These are phyloP conservation scores for Plectrocnemia conspersa DNA, from an alignment of 1,140 invertebrate genomes.

Conservation along the genomic window DNA sequence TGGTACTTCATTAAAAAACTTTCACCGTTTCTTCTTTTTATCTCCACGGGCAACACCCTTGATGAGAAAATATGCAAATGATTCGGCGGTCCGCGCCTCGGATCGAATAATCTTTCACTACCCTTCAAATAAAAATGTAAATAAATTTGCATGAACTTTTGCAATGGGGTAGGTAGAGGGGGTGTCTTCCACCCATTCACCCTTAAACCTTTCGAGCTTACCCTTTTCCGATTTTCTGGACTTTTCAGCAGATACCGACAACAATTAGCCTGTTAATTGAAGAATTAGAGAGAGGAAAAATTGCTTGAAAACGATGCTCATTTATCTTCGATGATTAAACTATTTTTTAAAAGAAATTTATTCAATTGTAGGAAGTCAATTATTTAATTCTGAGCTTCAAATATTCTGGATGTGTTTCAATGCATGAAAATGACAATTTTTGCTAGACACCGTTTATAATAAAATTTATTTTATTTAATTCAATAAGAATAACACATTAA, in stretches of 20 bases:
- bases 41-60: constrained; percentile 19
- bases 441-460: too few relatives aligned
- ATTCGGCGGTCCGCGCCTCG: constrained; percentile 4
- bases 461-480: too few relatives aligned
- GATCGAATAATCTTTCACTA: constrained; percentile 30
- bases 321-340: too few relatives aligned
- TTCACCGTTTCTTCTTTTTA: constrained; percentile 16
- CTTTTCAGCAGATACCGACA: neutral
- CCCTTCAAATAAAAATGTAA: constrained; percentile 34
- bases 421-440: too few relatives aligned
- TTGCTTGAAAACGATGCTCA: too few relatives aligned
- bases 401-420: too few relatives aligned
- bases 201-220: neutral
- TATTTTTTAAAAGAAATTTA: too few relatives aligned
- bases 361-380: too few relatives aligned
- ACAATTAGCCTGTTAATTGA: constrained; percentile 36
- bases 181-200: constrained; percentile 1
- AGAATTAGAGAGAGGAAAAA: constrained; percentile 36
- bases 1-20: constrained; percentile 23
- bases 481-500: too few relatives aligned
- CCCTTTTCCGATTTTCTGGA: constrained; percentile 1
- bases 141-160: constrained; percentile 31
- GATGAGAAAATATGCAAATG: constrained; percentile 31
- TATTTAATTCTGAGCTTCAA: too few relatives aligned
- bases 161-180: neutral